Evolutionary conservation across 92 coral and sea anemone genomes (phyloP).

Genomic region (Epizoanthus stellaris): DNA sequence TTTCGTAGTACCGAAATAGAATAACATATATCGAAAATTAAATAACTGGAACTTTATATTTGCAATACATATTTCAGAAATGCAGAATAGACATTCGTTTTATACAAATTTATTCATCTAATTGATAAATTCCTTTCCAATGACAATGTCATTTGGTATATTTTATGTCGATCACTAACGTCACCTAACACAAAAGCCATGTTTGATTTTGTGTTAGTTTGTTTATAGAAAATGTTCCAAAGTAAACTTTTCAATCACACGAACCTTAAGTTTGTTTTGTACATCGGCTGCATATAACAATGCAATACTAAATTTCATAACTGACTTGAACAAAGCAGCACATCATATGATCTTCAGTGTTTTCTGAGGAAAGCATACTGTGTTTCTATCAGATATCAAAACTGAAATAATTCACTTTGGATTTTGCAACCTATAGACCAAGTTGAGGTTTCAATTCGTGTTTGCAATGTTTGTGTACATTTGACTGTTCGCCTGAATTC

Average conservation of each 20-base stretch:
- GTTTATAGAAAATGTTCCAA: constrained; percentile 18
- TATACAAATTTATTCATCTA: not conserved
- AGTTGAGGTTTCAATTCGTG: not conserved
- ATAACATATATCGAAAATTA: too few species aligned
- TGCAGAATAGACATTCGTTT: too few species aligned
- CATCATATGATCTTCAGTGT: not conserved
- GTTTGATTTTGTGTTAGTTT: not conserved
- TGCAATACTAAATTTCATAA: not conserved
- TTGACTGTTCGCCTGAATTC: not conserved
- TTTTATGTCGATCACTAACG: not conserved
- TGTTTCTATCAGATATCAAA: too few species aligned
- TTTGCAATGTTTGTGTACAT: not conserved
- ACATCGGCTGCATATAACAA: not conserved
- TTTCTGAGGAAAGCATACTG: not conserved
- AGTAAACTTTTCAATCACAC: constrained; percentile 7
- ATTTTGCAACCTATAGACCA: too few species aligned
- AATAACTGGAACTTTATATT: too few species aligned
- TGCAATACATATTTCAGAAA: too few species aligned
- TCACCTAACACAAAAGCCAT: not conserved
- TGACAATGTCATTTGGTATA: not conserved
- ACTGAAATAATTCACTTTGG: too few species aligned
- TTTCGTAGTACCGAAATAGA: too few species aligned
- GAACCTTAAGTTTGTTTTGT: not conserved
- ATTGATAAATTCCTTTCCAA: not conserved
- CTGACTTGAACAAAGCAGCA: not conserved